Conservation (phyloP, 2,888 invertebrate genomes). For the Aporophyla nigra region DNA sequence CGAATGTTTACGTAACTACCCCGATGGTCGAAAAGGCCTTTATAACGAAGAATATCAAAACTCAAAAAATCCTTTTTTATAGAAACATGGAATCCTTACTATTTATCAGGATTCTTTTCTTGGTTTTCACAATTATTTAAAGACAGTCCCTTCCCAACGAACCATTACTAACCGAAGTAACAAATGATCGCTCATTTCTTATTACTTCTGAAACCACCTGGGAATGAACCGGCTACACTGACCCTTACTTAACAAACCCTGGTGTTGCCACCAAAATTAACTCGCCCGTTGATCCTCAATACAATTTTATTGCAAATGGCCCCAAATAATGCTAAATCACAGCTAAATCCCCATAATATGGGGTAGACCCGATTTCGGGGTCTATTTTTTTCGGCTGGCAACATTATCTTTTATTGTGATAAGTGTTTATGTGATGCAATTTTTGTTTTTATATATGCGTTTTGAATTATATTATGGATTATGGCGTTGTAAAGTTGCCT, state of each 20-base stretch:
- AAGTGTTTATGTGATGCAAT: constrained; percentile 80
- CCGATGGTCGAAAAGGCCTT: not conserved
- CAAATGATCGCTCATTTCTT: constrained; percentile 70
- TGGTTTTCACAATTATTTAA: constrained; percentile 37
- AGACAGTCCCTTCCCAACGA: constrained; percentile 37
- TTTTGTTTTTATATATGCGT: constrained; percentile 55
- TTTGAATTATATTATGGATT: constrained; percentile 32
- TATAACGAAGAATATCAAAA: not conserved
- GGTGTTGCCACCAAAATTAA: constrained; percentile 81
- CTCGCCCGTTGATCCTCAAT: constrained; percentile 81
- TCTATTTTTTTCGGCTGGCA: constrained; percentile 74
- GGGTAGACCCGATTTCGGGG: constrained; percentile 75
- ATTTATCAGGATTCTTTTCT: constrained; percentile 22
- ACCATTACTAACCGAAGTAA: constrained; percentile 54
- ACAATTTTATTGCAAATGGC: constrained; percentile 87
- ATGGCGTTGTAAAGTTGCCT: not conserved
- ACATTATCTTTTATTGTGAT: constrained; percentile 85
- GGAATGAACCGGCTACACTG: constrained; percentile 75
- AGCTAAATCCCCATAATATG: constrained; percentile 81
- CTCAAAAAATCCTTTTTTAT: not conserved
- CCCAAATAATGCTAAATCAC: constrained; percentile 86
- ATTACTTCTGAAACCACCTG: constrained; percentile 70
- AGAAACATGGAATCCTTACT: not conserved
- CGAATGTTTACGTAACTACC: too few species aligned
- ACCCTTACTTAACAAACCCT: constrained; percentile 69